These are phyloP conservation scores for Tiliqua scincoides DNA, from an alignment of 2,113 vertebrate genomes.

Conservation along the genomic window DNA sequence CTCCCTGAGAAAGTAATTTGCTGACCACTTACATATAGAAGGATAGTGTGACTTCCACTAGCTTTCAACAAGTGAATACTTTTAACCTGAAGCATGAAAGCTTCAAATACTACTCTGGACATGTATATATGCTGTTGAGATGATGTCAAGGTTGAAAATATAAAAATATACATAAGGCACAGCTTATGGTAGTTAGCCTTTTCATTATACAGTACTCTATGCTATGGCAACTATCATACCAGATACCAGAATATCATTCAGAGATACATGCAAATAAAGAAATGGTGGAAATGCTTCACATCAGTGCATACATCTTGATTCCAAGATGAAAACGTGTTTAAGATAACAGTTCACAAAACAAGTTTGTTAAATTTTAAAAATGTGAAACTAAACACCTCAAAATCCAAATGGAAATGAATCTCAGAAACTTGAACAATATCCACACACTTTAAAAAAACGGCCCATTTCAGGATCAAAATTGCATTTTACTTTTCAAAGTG, in stretches of 20 bases:
- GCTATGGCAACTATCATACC: neutral
- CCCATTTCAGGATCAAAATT: neutral
- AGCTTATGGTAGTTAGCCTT: neutral
- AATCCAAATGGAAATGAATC: constrained; percentile 25
- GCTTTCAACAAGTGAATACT: neutral
- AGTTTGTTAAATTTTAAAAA: neutral
- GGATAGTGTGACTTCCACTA: neutral
- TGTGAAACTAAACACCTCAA: neutral
- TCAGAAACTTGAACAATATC: constrained; percentile 17
- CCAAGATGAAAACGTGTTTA: constrained; percentile 25
- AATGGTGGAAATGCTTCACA: neutral
- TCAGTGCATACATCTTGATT: neutral
- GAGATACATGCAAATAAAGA: constrained; percentile 21
- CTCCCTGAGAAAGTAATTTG: neutral
- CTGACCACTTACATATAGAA: neutral
- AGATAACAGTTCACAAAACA: neutral
- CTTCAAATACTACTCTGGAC: neutral
- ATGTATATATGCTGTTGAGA: neutral
- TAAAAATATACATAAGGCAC: neutral
- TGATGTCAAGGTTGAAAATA: neutral
- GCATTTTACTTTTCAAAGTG: neutral
- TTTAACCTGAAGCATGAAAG: neutral
- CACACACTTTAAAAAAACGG: neutral
- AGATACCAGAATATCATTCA: neutral
- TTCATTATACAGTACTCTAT: neutral